phyloP scores from a whole-genome alignment of 1,140 invertebrate species.

The Ostrea edulis region DNA sequence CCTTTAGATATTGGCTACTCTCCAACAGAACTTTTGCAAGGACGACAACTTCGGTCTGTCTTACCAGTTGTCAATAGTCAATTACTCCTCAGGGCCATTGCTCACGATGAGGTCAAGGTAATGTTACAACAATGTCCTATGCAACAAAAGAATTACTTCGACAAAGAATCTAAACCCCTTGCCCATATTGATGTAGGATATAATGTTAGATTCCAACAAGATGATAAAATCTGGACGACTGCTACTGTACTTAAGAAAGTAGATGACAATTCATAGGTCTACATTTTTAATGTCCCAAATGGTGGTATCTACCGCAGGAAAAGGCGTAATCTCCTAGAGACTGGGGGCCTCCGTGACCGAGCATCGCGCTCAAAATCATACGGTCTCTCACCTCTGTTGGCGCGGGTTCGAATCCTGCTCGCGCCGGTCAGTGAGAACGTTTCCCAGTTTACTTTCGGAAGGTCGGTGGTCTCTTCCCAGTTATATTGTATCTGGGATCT shows the following conservation, averaged over 20 bases:
- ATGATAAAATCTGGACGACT: neutral
- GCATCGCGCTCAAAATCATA: no score
- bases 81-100: neutral
- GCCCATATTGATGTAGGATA: constrained; percentile 15
- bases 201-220: constrained; percentile 33
- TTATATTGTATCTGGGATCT: no score
- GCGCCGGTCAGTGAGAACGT: no score
- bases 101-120: neutral
- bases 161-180: neutral
- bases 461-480: no score
- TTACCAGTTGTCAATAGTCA: neutral
- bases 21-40: constrained; percentile 54
- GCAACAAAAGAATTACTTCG: neutral
- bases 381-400: no score
- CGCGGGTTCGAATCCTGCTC: no score
- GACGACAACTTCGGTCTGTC: constrained; percentile 3
- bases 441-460: no score
- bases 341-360: no score
- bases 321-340: no score
- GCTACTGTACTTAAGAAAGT: neutral
- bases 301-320: no score
- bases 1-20: constrained; percentile 45
- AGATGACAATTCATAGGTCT: neutral
- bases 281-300: constrained; percentile 7
- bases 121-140: neutral